A percentile compares a stretch with the other conserved stretches of the same genome.
Conservation (phyloP, 1,140 invertebrate genomes). For the Leucophenga varia region DNA sequence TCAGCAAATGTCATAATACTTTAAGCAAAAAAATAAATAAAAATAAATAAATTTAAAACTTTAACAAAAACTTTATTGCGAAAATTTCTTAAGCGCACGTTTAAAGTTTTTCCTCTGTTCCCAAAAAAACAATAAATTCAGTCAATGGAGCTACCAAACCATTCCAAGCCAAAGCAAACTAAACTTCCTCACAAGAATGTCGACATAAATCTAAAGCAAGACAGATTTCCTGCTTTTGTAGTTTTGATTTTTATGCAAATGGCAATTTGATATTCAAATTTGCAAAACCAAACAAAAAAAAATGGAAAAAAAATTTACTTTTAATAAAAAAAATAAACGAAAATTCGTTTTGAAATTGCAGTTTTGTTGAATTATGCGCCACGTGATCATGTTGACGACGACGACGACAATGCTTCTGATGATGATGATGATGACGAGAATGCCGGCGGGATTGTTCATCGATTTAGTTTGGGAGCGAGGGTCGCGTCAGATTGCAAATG, state of each 20-base stretch:
- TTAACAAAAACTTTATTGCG: no score
- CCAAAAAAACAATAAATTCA: slow-evolving; percentile 1
- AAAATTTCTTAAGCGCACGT: no score
- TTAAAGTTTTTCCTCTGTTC: no score
- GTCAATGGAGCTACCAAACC: not conserved
- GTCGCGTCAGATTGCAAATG: no score
- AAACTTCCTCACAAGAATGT: not conserved
- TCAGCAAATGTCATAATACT: no score
- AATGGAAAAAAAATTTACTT: no score
- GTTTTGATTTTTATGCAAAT: slow-evolving; percentile 51
- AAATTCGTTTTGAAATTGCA: slow-evolving; percentile 16
- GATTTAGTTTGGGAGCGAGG: no score
- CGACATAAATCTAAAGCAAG: slow-evolving; percentile 41
- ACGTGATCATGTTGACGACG: slow-evolving; percentile 1
- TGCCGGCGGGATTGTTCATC: no score
- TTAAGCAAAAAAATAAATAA: no score
- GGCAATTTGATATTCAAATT: slow-evolving; percentile 15
- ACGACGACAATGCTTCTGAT: no score
- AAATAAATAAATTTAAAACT: no score
- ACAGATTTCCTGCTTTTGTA: slow-evolving; percentile 22
- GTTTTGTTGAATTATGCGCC: slow-evolving; percentile 8
- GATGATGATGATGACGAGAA: no score
- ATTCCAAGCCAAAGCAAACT: not conserved
- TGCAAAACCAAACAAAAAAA: slow-evolving; percentile 24
- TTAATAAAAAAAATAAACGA: slow-evolving; percentile 20